Conservation (phyloP, 2,888 invertebrate species). For the Bedellia somnulentella region DNA sequence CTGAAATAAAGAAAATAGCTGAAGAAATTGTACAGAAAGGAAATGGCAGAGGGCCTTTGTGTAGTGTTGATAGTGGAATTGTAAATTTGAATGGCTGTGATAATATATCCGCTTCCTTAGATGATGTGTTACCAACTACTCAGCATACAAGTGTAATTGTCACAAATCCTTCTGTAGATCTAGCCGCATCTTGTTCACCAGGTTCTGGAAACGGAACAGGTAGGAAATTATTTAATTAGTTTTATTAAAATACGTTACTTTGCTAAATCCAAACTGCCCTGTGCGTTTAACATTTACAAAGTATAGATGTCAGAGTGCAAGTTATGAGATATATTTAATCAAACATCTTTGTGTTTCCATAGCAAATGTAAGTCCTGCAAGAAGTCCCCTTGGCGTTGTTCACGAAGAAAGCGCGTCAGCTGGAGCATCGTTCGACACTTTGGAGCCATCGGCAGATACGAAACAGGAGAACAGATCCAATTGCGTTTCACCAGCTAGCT, state of each 20-base stretch:
- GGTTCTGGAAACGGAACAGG: constrained; percentile 45
- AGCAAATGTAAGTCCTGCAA: constrained; percentile 53
- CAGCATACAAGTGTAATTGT: constrained; percentile 68
- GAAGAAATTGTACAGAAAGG: constrained; percentile 55
- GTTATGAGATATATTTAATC: no score
- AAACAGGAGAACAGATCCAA: constrained; percentile 55
- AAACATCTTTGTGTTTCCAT: no score
- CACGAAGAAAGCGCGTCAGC: constrained; percentile 62
- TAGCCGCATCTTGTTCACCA: constrained; percentile 49
- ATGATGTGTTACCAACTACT: constrained; percentile 24
- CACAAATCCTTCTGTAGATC: constrained; percentile 71
- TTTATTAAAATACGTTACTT: no score
- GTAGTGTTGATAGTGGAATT: constrained; percentile 48
- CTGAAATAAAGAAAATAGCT: constrained; percentile 47
- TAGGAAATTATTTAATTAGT: no score
- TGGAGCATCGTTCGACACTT: constrained; percentile 45
- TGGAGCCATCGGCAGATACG: constrained; percentile 47
- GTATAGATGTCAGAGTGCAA: no score
- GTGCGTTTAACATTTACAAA: no score
- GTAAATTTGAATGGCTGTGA: constrained; percentile 36
- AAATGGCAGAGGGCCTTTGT: constrained; percentile 39
- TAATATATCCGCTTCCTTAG: constrained; percentile 28
- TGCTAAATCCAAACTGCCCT: no score
- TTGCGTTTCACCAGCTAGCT: constrained; percentile 85
- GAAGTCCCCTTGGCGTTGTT: constrained; percentile 59